Evolutionary conservation across 2,888 invertebrate genomes (phyloP).

Genomic region (Ganaspis brasiliensis): DNA sequence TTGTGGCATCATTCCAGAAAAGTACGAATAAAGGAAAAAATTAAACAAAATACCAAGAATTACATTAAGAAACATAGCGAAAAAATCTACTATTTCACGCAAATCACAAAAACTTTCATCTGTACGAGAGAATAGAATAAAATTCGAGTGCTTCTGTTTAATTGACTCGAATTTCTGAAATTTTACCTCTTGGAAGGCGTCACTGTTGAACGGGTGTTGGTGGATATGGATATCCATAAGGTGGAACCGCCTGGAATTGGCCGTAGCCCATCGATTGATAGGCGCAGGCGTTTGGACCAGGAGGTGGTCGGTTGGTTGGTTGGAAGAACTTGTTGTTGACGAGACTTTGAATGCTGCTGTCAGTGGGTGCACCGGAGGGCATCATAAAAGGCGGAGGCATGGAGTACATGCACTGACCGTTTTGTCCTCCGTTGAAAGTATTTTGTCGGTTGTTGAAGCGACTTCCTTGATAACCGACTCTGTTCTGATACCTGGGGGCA

Average conservation of each 20-base stretch:
- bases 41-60: conserved; percentile 64
- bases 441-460: conserved; percentile 65
- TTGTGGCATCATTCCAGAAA: conserved; percentile 72
- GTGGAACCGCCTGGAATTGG: conserved; percentile 87
- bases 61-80: conserved; percentile 63
- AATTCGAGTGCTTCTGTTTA: conserved; percentile 30
- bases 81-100: conserved; percentile 50
- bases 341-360: conserved; percentile 82
- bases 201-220: conserved; percentile 89
- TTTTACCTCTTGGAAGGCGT: conserved; percentile 71
- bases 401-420: conserved; percentile 77
- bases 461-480: conserved; percentile 58
- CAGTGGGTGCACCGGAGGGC: conserved; percentile 77
- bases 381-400: conserved; percentile 82
- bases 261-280: conserved; percentile 86
- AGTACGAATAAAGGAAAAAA: conserved; percentile 66
- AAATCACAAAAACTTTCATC: conserved; percentile 39
- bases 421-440: conserved; percentile 65
- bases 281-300: conserved; percentile 83
- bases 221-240: conserved; percentile 85
- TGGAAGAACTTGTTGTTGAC: conserved; percentile 89
- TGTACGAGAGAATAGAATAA: conserved; percentile 40
- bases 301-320: conserved; percentile 83
- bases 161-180: conserved; percentile 39
- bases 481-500: conserved; percentile 72